Evolutionary conservation across 2,888 invertebrate species (phyloP).

Genomic region (Lepidochrysops patricia): DNA sequence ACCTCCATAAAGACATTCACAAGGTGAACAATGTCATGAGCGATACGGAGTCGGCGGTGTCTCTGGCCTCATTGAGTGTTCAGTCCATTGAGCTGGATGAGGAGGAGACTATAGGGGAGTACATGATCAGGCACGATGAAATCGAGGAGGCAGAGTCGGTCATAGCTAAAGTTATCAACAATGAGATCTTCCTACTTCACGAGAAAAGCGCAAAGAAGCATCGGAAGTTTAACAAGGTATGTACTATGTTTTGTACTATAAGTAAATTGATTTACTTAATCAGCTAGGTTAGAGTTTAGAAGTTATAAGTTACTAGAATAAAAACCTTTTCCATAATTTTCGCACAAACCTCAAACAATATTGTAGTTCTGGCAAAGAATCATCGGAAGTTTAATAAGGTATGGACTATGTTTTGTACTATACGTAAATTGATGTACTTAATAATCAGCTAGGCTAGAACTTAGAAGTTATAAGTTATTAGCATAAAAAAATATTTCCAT

Average conservation of each 20-base stretch:
- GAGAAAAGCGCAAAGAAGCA: slow-evolving; percentile 33
- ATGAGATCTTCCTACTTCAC: slow-evolving; percentile 42
- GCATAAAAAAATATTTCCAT: no score
- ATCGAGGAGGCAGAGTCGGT: slow-evolving; percentile 43
- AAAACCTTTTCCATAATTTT: no score
- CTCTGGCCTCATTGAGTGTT: not conserved
- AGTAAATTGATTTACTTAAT: no score
- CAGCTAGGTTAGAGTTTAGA: no score
- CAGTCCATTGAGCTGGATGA: not conserved
- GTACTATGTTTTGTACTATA: slow-evolving; percentile 4
- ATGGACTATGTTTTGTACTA: slow-evolving; percentile 16
- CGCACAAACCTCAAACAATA: no score
- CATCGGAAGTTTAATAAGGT: slow-evolving; percentile 47
- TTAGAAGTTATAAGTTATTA: no score
- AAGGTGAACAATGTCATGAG: slow-evolving; percentile 24
- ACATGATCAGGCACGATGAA: slow-evolving; percentile 24
- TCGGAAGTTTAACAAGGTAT: slow-evolving; percentile 45
- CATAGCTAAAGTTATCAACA: slow-evolving; percentile 53
- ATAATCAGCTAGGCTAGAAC: no score
- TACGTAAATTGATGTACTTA: no score
- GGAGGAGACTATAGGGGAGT: not conserved
- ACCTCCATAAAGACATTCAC: slow-evolving; percentile 33
- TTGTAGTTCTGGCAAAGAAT: no score
- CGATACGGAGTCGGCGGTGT: slow-evolving; percentile 25
- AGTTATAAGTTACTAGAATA: no score